Evolutionary conservation across 2,888 invertebrate species (phyloP).

Genomic region (Opisthograptis luteolata): DNA sequence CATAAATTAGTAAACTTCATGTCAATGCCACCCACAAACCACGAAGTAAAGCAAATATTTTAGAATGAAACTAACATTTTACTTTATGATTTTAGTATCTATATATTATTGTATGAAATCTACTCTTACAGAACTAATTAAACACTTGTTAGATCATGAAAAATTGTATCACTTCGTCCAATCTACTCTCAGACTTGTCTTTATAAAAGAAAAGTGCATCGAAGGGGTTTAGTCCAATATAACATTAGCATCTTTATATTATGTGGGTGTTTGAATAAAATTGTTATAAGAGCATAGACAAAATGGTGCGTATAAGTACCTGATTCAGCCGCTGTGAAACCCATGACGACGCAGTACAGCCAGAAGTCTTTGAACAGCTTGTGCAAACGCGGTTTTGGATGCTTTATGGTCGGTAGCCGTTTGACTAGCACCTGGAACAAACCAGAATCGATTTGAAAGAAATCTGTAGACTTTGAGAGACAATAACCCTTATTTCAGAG

Average conservation of each 20-base stretch:
- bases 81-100: too few species aligned
- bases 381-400: conserved; percentile 95
- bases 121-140: too few species aligned
- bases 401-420: conserved; percentile 94
- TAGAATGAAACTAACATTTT: too few species aligned
- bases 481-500: too few species aligned
- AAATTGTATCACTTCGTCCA: conserved; percentile 7
- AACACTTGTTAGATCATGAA: too few species aligned
- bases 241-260: conserved; percentile 32
- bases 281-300: conserved; percentile 14
- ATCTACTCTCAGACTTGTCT: conserved; percentile 12
- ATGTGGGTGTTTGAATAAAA: conserved; percentile 23
- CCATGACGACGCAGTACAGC: conserved; percentile 99
- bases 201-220: conserved; percentile 24
- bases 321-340: conserved; percentile 94
- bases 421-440: conserved; percentile 86
- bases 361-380: conserved; percentile 99
- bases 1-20: too few species aligned
- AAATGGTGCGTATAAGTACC: conserved; percentile 63
- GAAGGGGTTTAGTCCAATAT: conserved; percentile 32
- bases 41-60: too few species aligned
- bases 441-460: too few species aligned
- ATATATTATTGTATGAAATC: too few species aligned
- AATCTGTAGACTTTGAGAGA: too few species aligned
- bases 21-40: too few species aligned